A percentile compares a stretch with the other conserved stretches of the same genome.
phyloP scores from a whole-genome alignment of 2,113 vertebrate genomes.

The Furnarius figulus region DNA sequence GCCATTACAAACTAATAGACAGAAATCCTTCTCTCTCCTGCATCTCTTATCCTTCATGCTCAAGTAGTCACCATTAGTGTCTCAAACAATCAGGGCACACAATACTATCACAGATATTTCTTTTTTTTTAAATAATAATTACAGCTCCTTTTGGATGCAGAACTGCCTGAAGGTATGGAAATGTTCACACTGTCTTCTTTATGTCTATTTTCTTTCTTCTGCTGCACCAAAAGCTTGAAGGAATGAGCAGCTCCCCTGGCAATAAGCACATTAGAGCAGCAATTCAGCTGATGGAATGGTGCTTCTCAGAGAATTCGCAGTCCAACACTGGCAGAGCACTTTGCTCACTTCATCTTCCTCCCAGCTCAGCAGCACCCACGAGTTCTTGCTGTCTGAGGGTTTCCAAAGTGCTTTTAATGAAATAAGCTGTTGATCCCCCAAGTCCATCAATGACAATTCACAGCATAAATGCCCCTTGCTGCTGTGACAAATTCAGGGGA shows the following conservation, averaged over 20 bases:
- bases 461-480: background rate
- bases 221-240: background rate
- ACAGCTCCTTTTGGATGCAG: background rate
- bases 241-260: conserved; percentile 20
- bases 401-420: conserved; percentile 30
- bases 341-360: background rate
- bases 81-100: background rate
- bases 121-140: background rate
- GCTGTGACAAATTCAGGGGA: background rate
- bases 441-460: background rate
- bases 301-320: background rate
- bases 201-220: background rate
- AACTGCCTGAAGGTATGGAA: background rate
- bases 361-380: background rate
- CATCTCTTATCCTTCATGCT: conserved; percentile 56
- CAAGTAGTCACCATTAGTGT: background rate
- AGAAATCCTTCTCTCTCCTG: conserved; percentile 19
- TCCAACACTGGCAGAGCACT: background rate
- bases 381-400: background rate
- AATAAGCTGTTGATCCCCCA: background rate
- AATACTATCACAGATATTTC: background rate
- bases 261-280: conserved; percentile 20
- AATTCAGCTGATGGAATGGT: conserved; percentile 28
- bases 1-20: background rate
- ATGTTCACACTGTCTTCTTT: background rate